Conservation (phyloP, 2,797 vertebrate species). For the Chrysocyon brachyurus region DNA sequence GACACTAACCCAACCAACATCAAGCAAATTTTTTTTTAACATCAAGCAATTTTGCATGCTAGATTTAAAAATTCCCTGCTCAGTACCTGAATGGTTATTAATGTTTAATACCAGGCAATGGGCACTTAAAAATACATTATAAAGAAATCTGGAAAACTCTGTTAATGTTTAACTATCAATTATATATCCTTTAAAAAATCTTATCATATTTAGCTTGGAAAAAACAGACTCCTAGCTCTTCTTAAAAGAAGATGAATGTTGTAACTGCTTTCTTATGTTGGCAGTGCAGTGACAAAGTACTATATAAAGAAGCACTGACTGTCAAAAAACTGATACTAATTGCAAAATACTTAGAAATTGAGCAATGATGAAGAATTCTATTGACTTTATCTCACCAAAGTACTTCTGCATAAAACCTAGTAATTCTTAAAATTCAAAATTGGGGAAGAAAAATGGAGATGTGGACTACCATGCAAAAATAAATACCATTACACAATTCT, state of each 20-base stretch:
- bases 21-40: slow-evolving; percentile 39
- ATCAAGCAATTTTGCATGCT: slow-evolving; percentile 62
- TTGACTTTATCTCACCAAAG: background rate
- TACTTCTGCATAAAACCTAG: slow-evolving; percentile 25
- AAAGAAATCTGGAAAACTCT: slow-evolving; percentile 69
- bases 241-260: slow-evolving; percentile 73
- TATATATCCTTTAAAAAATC: slow-evolving; percentile 70
- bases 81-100: slow-evolving; percentile 49
- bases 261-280: slow-evolving; percentile 50
- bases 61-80: slow-evolving; percentile 64
- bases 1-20: slow-evolving; percentile 29
- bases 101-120: slow-evolving; percentile 68
- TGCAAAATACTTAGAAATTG: slow-evolving; percentile 48
- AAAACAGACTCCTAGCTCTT: slow-evolving; percentile 50
- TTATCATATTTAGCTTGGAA: slow-evolving; percentile 79
- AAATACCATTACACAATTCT: slow-evolving; percentile 17
- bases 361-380: slow-evolving; percentile 31
- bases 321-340: slow-evolving; percentile 66
- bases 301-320: slow-evolving; percentile 46
- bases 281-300: slow-evolving; percentile 66
- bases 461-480: background rate
- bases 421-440: slow-evolving; percentile 62
- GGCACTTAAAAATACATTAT: slow-evolving; percentile 71
- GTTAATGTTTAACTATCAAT: slow-evolving; percentile 77
- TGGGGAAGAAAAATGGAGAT: slow-evolving; percentile 3